Conservation (phyloP, 2,888 invertebrate species). For the Hirudinaria manillensis region DNA sequence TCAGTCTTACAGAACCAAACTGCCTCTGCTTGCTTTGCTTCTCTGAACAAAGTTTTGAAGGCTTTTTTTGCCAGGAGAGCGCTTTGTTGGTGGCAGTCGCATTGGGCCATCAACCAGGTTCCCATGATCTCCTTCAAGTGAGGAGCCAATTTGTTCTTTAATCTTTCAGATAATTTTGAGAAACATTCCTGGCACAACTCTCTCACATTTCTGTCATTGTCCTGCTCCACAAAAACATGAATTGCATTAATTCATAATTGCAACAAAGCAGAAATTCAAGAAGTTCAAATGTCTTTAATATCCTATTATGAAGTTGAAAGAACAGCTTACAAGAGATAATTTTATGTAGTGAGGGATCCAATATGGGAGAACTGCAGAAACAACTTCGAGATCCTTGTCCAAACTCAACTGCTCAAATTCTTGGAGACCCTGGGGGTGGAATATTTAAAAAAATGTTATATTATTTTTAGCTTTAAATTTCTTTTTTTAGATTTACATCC, state of each 20-base stretch:
- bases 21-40: constrained; percentile 71
- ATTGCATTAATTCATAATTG: neutral
- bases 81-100: constrained; percentile 73
- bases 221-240: constrained; percentile 51
- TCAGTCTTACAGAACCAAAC: constrained; percentile 76
- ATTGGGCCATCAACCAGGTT: constrained; percentile 76
- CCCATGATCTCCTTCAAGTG: constrained; percentile 71
- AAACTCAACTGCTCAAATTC: constrained; percentile 70
- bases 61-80: constrained; percentile 67
- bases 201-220: constrained; percentile 75
- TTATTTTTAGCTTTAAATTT: too few relatives aligned
- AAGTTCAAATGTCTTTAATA: neutral
- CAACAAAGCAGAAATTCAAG: neutral
- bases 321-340: constrained; percentile 62
- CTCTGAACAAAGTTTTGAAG: constrained; percentile 70
- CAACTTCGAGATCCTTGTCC: constrained; percentile 65
- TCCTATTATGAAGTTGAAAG: too few relatives aligned
- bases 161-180: constrained; percentile 60
- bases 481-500: too few relatives aligned
- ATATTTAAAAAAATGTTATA: neutral
- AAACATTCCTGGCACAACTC: constrained; percentile 73
- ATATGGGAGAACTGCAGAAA: constrained; percentile 68
- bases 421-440: constrained; percentile 65
- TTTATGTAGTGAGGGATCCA: constrained; percentile 77
- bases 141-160: constrained; percentile 72